phyloP scores from a whole-genome alignment of 1,140 invertebrate species.

The Scaptomyza montana region DNA sequence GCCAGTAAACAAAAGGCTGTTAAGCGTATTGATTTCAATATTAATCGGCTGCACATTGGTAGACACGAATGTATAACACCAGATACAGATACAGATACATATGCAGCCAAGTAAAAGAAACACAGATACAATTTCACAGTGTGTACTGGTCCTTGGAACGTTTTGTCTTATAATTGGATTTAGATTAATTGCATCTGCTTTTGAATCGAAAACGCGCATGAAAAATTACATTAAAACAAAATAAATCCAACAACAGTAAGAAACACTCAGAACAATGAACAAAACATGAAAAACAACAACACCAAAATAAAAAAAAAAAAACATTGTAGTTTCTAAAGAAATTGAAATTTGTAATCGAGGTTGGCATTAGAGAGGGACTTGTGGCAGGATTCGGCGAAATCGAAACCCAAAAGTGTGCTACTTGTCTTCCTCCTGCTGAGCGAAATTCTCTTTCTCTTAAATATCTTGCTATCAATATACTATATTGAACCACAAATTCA shows the following conservation, averaged over 20 bases:
- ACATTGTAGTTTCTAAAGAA: conserved; percentile 58
- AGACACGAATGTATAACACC: conserved; percentile 56
- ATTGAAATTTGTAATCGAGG: conserved; percentile 53
- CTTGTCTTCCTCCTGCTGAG: conserved; percentile 67
- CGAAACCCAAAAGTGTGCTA: conserved; percentile 57
- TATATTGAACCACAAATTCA: conserved; percentile 68
- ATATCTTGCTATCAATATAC: too few species aligned
- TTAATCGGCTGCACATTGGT: conserved; percentile 53
- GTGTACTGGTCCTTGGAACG: conserved; percentile 62
- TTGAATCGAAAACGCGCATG: conserved; percentile 53
- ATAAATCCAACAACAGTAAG: too few species aligned
- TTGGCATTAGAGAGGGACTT: conserved; percentile 1
- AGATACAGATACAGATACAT: conserved; percentile 17
- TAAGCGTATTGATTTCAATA: conserved; percentile 75
- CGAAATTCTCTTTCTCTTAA: not conserved
- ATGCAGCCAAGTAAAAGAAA: not conserved
- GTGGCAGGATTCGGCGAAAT: conserved; percentile 56
- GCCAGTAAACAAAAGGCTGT: conserved; percentile 58
- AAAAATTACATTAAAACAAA: conserved; percentile 69
- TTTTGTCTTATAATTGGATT: conserved; percentile 83
- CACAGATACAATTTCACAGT: conserved; percentile 15
- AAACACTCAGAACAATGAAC: not conserved
- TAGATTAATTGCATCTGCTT: conserved; percentile 80
- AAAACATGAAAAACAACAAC: not conserved
- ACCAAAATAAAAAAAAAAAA: not conserved